Evolutionary conservation across 2,113 vertebrate species (phyloP), one percentile per base, ranked within the genome.

Genomic region (Lophochroa leadbeateri): DNA sequence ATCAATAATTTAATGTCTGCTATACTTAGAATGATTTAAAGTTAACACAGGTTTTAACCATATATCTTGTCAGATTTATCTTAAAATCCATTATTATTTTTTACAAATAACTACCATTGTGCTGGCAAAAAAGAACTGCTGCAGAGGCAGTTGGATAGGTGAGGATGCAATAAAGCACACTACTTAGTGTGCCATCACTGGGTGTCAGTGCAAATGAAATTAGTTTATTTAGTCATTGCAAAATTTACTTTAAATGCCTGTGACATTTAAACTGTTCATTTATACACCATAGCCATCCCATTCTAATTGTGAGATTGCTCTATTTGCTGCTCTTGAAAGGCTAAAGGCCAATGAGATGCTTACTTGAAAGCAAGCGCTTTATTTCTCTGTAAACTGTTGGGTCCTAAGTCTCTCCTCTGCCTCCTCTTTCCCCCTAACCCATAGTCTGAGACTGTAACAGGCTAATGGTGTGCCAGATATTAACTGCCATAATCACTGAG

Each of bases 251-350:
- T 80, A 65, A 96, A 94, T 92, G 94, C 85, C 95, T 92, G 52
- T 96, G 96, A 93, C 95, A 97, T 98, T 97, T 97, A 97, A 97
- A 94, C 92, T 95, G 4, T 91, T 95, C 91, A 95, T 97, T 98
- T 97, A 78, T 96, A 82, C 92, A 96, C 85, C 77, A 44, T 93
- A 96, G 90, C 84, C 76, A 85, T 94, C 91, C 46, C 11, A 25
- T 91, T 83, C 60, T 97, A 96, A 95, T 93, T 97, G 87, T 96
- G 77, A 31, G 89, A 86, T 72, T 58, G 19, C 43, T 92, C 93
- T 96, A 31, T 92, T 94, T 94, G 72, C 91, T 95, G 82, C 93
- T 97, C 71, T 97, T 92, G 75, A 97, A 97, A 97, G 94, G 96
- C 94, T 92, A 95, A 95, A 97, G 92, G 96, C 93, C 96, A 96